Evolutionary conservation across 2,888 invertebrate species (phyloP).

Genomic region (Drymonia ruficornis): DNA sequence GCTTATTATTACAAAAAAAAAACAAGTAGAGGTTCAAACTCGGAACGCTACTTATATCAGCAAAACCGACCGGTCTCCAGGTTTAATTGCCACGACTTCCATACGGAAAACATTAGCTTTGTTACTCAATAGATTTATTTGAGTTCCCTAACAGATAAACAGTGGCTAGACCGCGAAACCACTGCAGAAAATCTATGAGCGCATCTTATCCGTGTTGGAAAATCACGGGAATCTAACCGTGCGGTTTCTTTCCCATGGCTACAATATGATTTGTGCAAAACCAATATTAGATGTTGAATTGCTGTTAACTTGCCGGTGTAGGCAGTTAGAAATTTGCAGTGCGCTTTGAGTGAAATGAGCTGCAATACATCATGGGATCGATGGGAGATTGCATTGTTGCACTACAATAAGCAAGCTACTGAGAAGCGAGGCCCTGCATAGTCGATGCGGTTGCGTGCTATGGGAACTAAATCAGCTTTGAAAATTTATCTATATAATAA

Average conservation of each 20-base stretch:
- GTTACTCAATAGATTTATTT: slow-evolving; percentile 77
- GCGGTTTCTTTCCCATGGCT: slow-evolving; percentile 78
- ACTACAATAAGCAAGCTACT: slow-evolving; percentile 67
- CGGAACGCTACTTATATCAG: slow-evolving; percentile 52
- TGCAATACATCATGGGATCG: slow-evolving; percentile 74
- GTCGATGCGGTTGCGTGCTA: slow-evolving; percentile 73
- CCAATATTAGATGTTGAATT: slow-evolving; percentile 74
- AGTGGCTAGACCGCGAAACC: slow-evolving; percentile 77
- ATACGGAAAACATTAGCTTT: slow-evolving; percentile 67
- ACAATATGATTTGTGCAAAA: slow-evolving; percentile 75
- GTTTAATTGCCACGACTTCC: slow-evolving; percentile 72
- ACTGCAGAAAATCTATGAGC: slow-evolving; percentile 73
- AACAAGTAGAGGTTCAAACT: slow-evolving; percentile 35
- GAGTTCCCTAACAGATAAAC: slow-evolving; percentile 73
- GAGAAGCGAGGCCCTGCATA: slow-evolving; percentile 63
- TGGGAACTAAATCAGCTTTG: slow-evolving; percentile 75
- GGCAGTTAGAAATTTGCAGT: slow-evolving; percentile 57
- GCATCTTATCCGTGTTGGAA: slow-evolving; percentile 74
- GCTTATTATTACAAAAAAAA: slow-evolving; percentile 11
- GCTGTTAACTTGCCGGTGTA: slow-evolving; percentile 67
- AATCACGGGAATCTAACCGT: slow-evolving; percentile 73
- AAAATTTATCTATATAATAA: slow-evolving; percentile 65
- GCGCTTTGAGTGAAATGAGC: slow-evolving; percentile 70
- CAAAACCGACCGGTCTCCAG: slow-evolving; percentile 60
- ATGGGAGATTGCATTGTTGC: slow-evolving; percentile 76